Evolutionary conservation across 2,888 invertebrate species (phyloP).

Genomic region (Melieria picta): DNA sequence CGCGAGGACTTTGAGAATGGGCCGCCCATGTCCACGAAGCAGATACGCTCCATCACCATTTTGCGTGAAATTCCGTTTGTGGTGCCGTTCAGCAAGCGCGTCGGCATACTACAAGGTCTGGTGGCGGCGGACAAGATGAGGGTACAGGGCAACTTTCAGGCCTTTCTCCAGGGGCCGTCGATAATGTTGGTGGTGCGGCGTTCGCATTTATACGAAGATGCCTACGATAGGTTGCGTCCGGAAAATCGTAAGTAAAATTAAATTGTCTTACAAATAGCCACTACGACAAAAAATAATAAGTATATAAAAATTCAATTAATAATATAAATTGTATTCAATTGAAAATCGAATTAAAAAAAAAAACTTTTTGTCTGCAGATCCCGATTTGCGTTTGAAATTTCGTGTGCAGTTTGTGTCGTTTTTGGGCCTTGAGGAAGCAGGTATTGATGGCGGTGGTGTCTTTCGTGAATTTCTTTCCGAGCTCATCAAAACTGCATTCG

Average conservation of each 20-base stretch:
- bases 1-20: conserved; percentile 76
- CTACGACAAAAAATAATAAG: background rate
- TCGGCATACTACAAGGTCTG: conserved; percentile 83
- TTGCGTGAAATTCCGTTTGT: conserved; percentile 94
- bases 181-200: conserved; percentile 83
- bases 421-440: conserved; percentile 92
- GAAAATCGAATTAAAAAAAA: background rate
- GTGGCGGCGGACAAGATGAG: conserved; percentile 67
- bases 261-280: background rate
- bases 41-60: conserved; percentile 87
- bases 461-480: conserved; percentile 96
- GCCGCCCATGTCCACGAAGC: conserved; percentile 86
- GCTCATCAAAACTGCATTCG: conserved; percentile 92
- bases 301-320: background rate
- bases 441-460: conserved; percentile 97
- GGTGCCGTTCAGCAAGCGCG: conserved; percentile 89
- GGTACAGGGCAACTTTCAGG: conserved; percentile 79
- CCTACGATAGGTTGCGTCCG: conserved; percentile 90
- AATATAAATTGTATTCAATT: background rate
- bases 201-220: conserved; percentile 97
- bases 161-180: conserved; percentile 79
- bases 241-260: conserved; percentile 78
- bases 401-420: conserved; percentile 90
- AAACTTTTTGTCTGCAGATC: conserved; percentile 70
- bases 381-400: conserved; percentile 85